Conservation (phyloP, 2,888 invertebrate species). For the Epiblema foenella region DNA sequence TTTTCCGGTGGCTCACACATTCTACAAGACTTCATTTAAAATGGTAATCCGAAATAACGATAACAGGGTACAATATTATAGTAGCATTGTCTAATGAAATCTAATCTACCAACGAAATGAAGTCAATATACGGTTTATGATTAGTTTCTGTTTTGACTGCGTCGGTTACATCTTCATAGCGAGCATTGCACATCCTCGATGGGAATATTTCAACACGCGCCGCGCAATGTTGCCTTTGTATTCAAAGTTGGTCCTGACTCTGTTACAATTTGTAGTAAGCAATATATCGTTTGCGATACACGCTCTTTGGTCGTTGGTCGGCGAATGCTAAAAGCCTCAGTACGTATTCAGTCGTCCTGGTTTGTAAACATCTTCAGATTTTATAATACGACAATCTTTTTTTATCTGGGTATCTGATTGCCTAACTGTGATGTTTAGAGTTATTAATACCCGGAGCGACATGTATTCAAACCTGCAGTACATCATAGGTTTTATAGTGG, state of each 20-base stretch:
- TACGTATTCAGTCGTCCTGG: background rate
- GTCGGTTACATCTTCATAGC: slow-evolving; percentile 34
- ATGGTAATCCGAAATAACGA: background rate
- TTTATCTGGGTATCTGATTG: too few relatives aligned
- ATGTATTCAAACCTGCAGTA: too few relatives aligned
- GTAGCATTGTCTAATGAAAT: background rate
- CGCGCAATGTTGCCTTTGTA: slow-evolving; percentile 38
- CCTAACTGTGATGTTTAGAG: too few relatives aligned
- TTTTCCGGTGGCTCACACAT: background rate
- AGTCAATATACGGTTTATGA: slow-evolving; percentile 42
- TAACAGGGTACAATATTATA: background rate
- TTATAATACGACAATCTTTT: background rate
- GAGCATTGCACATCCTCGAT: slow-evolving; percentile 29
- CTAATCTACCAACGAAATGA: background rate
- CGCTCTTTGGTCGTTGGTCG: background rate
- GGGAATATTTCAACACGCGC: slow-evolving; percentile 42
- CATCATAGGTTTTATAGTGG: too few relatives aligned
- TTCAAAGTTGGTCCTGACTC: slow-evolving; percentile 31
- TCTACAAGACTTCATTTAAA: background rate
- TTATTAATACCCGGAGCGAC: too few relatives aligned
- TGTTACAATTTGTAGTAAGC: slow-evolving; percentile 32
- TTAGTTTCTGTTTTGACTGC: slow-evolving; percentile 22
- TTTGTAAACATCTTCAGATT: background rate
- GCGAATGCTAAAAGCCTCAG: background rate
- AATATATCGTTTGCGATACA: slow-evolving; percentile 15